Evolutionary conservation across 1,140 invertebrate species (phyloP), one percentile per base, ranked within the genome.

Genomic region (Nomia melanderi): DNA sequence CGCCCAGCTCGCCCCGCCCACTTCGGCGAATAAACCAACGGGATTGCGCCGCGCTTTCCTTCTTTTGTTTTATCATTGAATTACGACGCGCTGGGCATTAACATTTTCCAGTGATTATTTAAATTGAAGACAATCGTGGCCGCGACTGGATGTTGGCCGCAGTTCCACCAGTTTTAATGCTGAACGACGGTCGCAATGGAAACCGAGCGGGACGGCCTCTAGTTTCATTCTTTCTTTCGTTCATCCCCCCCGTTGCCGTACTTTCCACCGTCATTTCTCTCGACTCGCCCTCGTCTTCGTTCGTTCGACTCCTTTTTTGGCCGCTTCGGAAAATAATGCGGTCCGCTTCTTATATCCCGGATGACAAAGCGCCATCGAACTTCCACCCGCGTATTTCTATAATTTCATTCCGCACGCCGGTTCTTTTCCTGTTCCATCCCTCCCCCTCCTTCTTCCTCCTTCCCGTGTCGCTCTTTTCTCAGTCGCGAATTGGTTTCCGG

Each of bases 71-170:
- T 87, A 88, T 83, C 86, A 87, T 90, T 84, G 85, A 90, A 85
- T 90, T 88, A 88, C 86, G 82, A 33, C 27, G 62, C 59, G 74
- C 74, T 31, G 70, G 25, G 78, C 83, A 89, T 90, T 90, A 88
- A 90, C 88, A 89, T 90, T 88, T 89, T 90, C 86, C 79, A 65
- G 87, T 88, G 85, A 90, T 90, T 90, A 90, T 90, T 90, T 88
- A 90, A 90, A 90, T 90, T 87, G 84, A 86, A 88, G 86, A 87
- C 84, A 89, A 88, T 90, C 86, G 77, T 70, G 66, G 65, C 72
- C 78, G 36, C 64, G 77, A 86, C 78, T 78, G 70, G 80, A 66
- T 79, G 72, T 78, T 47, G 25, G 54, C 70, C 74, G 50, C 50
- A 74, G 78, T 64, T 36, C 33, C 59, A 29, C 56, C 20, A 27